phyloP scores from a whole-genome alignment of 2,797 vertebrate genomes.

The Chaunax sp. region DNA sequence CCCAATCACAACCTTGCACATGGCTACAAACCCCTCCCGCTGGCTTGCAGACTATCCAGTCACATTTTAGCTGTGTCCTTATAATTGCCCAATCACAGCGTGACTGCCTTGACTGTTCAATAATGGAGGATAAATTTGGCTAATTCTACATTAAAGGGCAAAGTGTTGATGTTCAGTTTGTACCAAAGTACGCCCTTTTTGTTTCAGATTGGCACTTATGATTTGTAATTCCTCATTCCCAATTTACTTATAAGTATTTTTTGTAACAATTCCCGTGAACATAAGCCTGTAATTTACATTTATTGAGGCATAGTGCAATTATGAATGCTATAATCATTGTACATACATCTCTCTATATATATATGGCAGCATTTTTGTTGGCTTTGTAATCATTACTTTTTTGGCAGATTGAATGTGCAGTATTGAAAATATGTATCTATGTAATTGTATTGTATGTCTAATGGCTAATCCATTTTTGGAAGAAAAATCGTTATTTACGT shows the following conservation, averaged over 20 bases:
- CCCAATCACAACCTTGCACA: conserved; percentile 17
- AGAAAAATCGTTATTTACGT: conserved; percentile 76
- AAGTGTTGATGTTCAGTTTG: conserved; percentile 68
- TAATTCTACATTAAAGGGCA: conserved; percentile 28
- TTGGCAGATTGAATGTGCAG: conserved; percentile 96
- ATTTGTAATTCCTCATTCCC: conserved; percentile 58
- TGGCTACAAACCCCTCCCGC: conserved; percentile 7
- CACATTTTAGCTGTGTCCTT: conserved; percentile 47
- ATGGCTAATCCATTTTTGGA: conserved; percentile 91
- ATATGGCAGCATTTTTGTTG: conserved; percentile 89
- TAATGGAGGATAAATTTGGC: conserved; percentile 46
- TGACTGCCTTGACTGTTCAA: conserved; percentile 58
- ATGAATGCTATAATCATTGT: conserved; percentile 93
- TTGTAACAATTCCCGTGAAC: conserved; percentile 77
- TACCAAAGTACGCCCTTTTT: conserved; percentile 82
- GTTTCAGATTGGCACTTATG: conserved; percentile 72
- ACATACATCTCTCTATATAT: conserved; percentile 86
- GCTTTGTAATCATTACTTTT: conserved; percentile 95
- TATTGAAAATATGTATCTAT: conserved; percentile 96
- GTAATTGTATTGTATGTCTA: conserved; percentile 95
- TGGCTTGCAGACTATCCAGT: conserved; percentile 19
- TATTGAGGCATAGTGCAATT: conserved; percentile 94
- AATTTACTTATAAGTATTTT: conserved; percentile 56
- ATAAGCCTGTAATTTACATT: conserved; percentile 90
- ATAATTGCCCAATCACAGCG: conserved; percentile 51